Percentiles rank a stretch among this genome's conserved stretches.
Conservation (phyloP, 1,140 invertebrate species). For the Hestina assimilis region DNA sequence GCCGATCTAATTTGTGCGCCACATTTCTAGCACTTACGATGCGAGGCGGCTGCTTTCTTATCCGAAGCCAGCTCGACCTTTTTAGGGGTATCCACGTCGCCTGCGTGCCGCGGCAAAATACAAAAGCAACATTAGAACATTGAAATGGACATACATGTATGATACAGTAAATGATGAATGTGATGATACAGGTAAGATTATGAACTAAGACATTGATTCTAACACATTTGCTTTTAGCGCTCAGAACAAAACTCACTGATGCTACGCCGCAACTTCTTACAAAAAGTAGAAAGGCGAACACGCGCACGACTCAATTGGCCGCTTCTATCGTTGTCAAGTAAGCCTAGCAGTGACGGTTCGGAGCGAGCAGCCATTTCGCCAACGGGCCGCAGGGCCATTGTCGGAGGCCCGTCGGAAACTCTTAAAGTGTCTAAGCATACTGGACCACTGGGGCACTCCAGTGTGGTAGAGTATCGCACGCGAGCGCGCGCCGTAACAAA, state of each 20-base stretch:
- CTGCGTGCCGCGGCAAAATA: slow-evolving; percentile 67
- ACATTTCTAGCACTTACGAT: slow-evolving; percentile 76
- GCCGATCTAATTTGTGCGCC: slow-evolving; percentile 59
- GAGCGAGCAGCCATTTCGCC: slow-evolving; percentile 59
- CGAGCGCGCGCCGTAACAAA: slow-evolving; percentile 61
- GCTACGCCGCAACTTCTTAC: slow-evolving; percentile 71
- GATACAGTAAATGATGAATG: slow-evolving; percentile 12
- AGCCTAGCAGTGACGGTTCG: slow-evolving; percentile 61
- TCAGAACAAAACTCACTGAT: slow-evolving; percentile 66
- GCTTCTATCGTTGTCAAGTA: slow-evolving; percentile 64
- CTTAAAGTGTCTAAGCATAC: slow-evolving; percentile 65
- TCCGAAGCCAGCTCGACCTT: slow-evolving; percentile 71
- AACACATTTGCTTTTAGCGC: slow-evolving; percentile 10
- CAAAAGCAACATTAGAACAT: slow-evolving; percentile 76
- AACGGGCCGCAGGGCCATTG: slow-evolving; percentile 55
- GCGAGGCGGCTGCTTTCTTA: slow-evolving; percentile 66
- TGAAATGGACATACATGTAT: slow-evolving; percentile 44
- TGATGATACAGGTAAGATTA: slow-evolving; percentile 6
- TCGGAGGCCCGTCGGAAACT: slow-evolving; percentile 49
- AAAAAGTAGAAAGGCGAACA: slow-evolving; percentile 67
- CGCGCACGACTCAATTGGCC: slow-evolving; percentile 66
- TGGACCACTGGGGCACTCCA: slow-evolving; percentile 67
- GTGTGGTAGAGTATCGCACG: slow-evolving; percentile 66
- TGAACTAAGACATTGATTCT: slow-evolving; percentile 2
- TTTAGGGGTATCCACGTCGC: slow-evolving; percentile 74